A percentile compares a stretch with the other conserved stretches of the same genome.
Conservation (phyloP, 2,113 vertebrate species). For the Empidonax alnorum region DNA sequence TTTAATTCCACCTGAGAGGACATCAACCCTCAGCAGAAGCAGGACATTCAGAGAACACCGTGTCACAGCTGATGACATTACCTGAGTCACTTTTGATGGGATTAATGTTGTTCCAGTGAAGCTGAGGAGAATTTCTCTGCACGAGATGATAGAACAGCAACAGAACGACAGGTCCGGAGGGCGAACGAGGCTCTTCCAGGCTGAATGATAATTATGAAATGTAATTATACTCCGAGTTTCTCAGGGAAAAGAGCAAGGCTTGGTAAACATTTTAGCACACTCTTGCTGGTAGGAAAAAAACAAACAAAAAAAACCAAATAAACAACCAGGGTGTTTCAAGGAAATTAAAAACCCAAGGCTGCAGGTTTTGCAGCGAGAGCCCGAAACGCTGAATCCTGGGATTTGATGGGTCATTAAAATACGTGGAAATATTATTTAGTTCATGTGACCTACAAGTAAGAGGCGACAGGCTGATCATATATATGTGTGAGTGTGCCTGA, state of each 20-base stretch:
- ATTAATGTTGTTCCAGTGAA: slow-evolving; percentile 58
- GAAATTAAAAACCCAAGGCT: slow-evolving; percentile 7
- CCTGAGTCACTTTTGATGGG: slow-evolving; percentile 49
- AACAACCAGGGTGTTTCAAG: background rate
- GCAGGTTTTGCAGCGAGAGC: background rate
- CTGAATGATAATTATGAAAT: slow-evolving; percentile 65
- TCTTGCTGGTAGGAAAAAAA: slow-evolving; percentile 13
- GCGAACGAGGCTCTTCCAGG: slow-evolving; percentile 40
- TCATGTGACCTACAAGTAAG: background rate
- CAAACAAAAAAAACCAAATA: background rate
- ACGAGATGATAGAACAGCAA: slow-evolving; percentile 11
- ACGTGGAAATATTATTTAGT: background rate
- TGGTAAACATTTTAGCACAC: slow-evolving; percentile 51
- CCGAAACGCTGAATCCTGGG: background rate
- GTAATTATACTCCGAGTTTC: slow-evolving; percentile 70
- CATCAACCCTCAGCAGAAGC: background rate
- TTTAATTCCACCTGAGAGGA: slow-evolving; percentile 46
- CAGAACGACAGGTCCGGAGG: slow-evolving; percentile 60
- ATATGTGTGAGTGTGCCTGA: background rate
- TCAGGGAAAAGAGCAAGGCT: slow-evolving; percentile 61
- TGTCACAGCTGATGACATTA: slow-evolving; percentile 39
- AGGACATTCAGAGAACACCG: background rate
- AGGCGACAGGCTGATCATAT: background rate
- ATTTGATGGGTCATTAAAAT: background rate
- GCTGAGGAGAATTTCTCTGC: slow-evolving; percentile 13